Evolutionary conservation across 2,113 vertebrate genomes (phyloP), one percentile per base, ranked within the genome.

Genomic region (Trematomus loennbergii): DNA sequence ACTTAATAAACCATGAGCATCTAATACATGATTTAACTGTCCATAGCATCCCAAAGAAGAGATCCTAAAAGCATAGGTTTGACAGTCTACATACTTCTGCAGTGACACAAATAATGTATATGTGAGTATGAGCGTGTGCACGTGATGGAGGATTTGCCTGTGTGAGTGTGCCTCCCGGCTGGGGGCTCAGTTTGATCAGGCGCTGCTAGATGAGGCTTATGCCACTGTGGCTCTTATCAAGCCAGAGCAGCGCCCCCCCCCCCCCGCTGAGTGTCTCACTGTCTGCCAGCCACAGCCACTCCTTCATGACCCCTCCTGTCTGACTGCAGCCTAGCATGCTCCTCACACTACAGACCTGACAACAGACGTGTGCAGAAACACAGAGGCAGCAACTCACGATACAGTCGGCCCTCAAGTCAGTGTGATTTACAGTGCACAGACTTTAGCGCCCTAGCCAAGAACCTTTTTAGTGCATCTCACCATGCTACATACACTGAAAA

Each of bases 151-250:
- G 12, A n/a, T 81, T 53, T 72, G 36, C 8, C 4, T 73, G 36
- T 65, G 22, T 64, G 53, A 76, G 36, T 86, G 76, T 67, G 82
- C 75, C 72, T 74, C 10, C 49, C 65, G 61, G 45, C 76, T 81
- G 52, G 50, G 75, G 72, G 80, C 87, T 83, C 70, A 70, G 87
- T 88, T 86, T 88, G 73, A 91, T 92, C 78, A 76, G 67, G 82
- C 80, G 52, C 81, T 62, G 73, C 75, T 64, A 79, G 85, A 89
- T 85, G 87, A 83, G 86, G 60, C 85, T 92, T 88, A 83, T 87
- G 78, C 83, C 82, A 79, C 87, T 85, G 87, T 94, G 87, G 93
- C 79, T 81, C 94, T 96, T 96, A 96, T 95, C 96, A 95, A 92
- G 86, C 87, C 87, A 45, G 69, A 94, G 82, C 95, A 95, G 94